Evolutionary conservation across 1,140 invertebrate species (phyloP), one percentile per base, ranked within the genome.

Genomic region (Zaprionus ghesquierei): DNA sequence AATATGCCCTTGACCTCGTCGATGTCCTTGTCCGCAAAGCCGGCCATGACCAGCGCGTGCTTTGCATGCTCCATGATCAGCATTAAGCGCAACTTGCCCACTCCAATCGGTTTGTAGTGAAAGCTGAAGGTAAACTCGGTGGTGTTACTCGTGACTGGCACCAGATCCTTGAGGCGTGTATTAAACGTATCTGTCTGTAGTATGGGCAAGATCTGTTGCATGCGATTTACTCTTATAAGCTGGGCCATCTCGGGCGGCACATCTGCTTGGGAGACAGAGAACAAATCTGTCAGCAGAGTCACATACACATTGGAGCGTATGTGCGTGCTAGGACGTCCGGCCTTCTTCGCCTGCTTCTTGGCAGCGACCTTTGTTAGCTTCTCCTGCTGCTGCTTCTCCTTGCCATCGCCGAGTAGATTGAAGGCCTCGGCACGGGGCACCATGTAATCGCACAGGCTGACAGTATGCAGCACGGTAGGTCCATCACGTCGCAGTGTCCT

Each of bases 1-100:
- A 99, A 99, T 81, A 99, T 97, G 53, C 96, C 96, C 93, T 99
- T 99, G 0, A 99, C 95, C 94, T 99, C 98, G 93, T 99, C 98
- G 46, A 98, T 93, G 93, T 99, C 98, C 92, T 98, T 98, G 51
- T 96, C 95, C 51, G 95, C 96, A 84, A 99, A 99, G 18, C 98
- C 98, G 27, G 98, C 93, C 31, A 92, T 79, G 15, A 94, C 92
- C 68, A 99, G 94, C 38, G 94, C 95, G 23, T 95, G 92, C 73
- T 99, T 95, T 3, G 97, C 95, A 22, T 95, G 93, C 80, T 97
- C 94, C 79, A 99, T 95, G 89, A 98, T 96, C 18, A 96, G 92
- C 79, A 96, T 94, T 78, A 98, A 93, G 66, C 96, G 94, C 33
- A 96, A 92, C 71, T 95, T 95, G 56, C 95, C 96, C 80, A 96